Base-by-base conservation (phyloP, 1,140 invertebrate genomes). In the Drosophila nigrodunni region DNA sequence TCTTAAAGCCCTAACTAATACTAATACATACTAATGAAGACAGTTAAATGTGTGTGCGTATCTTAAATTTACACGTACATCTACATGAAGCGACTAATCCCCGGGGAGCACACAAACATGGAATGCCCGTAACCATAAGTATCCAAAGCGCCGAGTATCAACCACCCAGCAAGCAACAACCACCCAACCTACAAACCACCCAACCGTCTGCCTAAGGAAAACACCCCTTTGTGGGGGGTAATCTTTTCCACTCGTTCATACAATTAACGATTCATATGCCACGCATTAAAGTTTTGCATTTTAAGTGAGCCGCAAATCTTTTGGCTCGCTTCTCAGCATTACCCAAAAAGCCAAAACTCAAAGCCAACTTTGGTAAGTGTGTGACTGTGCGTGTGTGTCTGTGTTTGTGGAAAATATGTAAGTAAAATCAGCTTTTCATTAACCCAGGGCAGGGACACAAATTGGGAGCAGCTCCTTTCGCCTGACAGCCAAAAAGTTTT, bases 191-290 rank as follows among this genome's bases (percentile, higher is more conserved):
- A 18, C 13, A n/a, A 4, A 67, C 30, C 50, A 41, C 34, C 25
- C 55, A 49, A 4, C 34, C 10, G 30, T 34, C 30, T 8, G 35
- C n/a, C 15, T 30, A 30, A 41, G 39, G 39, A 10, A 41, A 11
- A 41, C 10, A 41, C 11, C 39, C 10, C 25, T 30, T 30, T 2
- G 25, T 30, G 25, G 25, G 25, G 25, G 25, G 44, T 37, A 46
- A 47, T 25, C 5, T 15, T 61, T 9, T n/a, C 30, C 13, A 50
- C 39, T 54, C 34, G 43, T 60, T 47, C 74, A 70, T 44, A 67
- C 82, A 87, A 87, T 87, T 87, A 87, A 77, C 83, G 78, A 82
- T 87, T 87, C 82, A 87, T 86, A 86, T 82, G 74, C 59, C 64
- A 78, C 68, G 76, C 82, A 78, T 76, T 86, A 71, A 75, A 86